Evolutionary conservation across 2,113 vertebrate genomes (phyloP), one percentile per base, ranked within the genome.

Genomic region (Tupaia chinensis): DNA sequence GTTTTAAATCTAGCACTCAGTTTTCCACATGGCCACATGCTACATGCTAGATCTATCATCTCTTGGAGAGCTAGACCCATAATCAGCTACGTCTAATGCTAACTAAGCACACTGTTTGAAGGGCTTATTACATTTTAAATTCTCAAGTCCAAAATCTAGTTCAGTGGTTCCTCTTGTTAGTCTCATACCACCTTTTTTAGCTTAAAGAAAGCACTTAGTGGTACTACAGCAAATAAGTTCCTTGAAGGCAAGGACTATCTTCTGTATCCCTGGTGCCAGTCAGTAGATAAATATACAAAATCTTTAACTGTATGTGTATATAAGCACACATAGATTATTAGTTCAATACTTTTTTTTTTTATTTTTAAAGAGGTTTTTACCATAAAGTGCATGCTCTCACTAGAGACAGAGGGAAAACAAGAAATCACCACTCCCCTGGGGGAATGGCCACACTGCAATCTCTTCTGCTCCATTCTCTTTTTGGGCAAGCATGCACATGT

Each of bases 91-190:
- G 29, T n/a, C 27, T 72, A 58, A 78, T n/a, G 27, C 69, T 79
- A 91, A 89, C 69, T 79, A 91, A 89, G 68, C 53, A 34, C 9
- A 20, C 56, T 72, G 3, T 44, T 29, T 61, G 29, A 84, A 85
- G 16, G 80, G 34, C 25, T 88, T 86, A 73, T 74, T 25, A 95
- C 9, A 76, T 6, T 95, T 80, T 85, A 63, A 84, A 84, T 85
- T 63, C 91, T 69, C 32, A 79, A 53, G 22, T 94, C 63, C 29
- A 19, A 93, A 88, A 54, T 72, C 23, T 13, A 81, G 17, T 72
- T 74, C 9, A 27, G 2, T 83, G 72, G 34, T 3, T 73, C 54
- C 34, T 74, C 44, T 70, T 73, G 19, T 76, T 77, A 22, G 53
- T 82, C 53, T 63, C 56, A 60, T 13, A 78, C 20, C 23, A 27